Conservation (phyloP, 2,113 vertebrate genomes). For the Vulpes ferrilata region DNA sequence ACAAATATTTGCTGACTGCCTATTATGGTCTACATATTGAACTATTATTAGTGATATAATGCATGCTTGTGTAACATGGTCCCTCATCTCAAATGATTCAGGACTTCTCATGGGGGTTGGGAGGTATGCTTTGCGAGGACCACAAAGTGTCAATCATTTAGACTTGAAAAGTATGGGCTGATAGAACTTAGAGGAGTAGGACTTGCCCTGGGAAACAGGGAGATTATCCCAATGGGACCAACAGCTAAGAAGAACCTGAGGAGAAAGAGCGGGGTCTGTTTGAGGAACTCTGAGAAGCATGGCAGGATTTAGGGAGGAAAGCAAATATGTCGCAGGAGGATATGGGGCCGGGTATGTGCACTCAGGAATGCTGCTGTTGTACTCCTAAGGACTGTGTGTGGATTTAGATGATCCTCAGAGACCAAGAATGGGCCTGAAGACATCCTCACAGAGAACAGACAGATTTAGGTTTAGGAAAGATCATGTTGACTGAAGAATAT, state of each 20-base stretch:
- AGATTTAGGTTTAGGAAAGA: not conserved
- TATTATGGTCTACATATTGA: not conserved
- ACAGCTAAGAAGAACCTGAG: not conserved
- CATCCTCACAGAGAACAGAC: not conserved
- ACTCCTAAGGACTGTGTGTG: not conserved
- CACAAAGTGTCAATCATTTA: not conserved
- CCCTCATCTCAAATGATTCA: not conserved
- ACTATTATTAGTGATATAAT: not conserved
- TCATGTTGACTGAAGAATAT: not conserved
- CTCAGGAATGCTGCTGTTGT: fast-evolving
- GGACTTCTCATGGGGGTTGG: not conserved
- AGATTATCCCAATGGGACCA: not conserved
- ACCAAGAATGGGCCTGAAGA: not conserved
- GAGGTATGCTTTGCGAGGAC: not conserved
- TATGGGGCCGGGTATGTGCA: not conserved
- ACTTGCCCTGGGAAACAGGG: not conserved
- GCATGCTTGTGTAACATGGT: not conserved
- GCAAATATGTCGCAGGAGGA: not conserved
- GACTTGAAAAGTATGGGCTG: not conserved
- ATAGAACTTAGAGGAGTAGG: not conserved
- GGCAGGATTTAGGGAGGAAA: not conserved
- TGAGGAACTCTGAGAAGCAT: not conserved
- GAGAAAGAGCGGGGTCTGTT: not conserved
- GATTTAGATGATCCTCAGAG: not conserved
- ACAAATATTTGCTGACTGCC: not conserved